Evolutionary conservation across 2,113 vertebrate species (phyloP), one percentile per base, ranked within the genome.

Genomic region (Istiophorus platypterus): DNA sequence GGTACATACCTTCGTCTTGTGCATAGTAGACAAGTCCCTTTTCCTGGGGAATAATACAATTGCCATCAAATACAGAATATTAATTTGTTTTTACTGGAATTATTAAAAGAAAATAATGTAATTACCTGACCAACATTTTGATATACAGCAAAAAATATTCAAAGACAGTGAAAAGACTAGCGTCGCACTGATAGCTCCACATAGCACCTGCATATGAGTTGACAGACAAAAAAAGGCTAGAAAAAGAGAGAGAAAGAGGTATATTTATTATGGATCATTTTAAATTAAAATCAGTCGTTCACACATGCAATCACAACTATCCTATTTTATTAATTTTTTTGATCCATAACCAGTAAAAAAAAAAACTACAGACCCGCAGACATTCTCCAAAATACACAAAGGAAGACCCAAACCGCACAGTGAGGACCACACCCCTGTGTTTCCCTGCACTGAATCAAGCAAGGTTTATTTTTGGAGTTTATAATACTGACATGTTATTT

Each of bases 81-180:
- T 0, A 0, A 4, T 62, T 45, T 22, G 8, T 59, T 18, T 67
- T 41, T 1, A 63, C 5, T 24, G 1, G 17, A 80, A 37, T 67
- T 72, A 34, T 18, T 4, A 67, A 42, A 31, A 63, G 24, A 10
- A 56, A 63, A 78, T 14, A 20, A 66, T 13, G 5, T 34, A 1
- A 69, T 87, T 92, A 95, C 94, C 94, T 94, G 89, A 59, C 34
- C 42, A 65, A 31, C 11, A 65, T 87, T 86, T 92, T 42, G 63
- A 78, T 4, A 86, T 1, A 51, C 88, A 95, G 41, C 24, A 94
- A 18, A 83, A 45, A 56, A 95, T 69, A 78, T 95, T 95, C 57
- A 61, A 80, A 62, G 34, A 79, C 9, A 95, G 27, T 8, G 93
- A 95, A 39, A 95, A 1, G 37, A 87, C 1, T 54, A 95, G 84